Evolutionary conservation across 2,888 invertebrate species (phyloP).

Genomic region (Latrodectus elegans): DNA sequence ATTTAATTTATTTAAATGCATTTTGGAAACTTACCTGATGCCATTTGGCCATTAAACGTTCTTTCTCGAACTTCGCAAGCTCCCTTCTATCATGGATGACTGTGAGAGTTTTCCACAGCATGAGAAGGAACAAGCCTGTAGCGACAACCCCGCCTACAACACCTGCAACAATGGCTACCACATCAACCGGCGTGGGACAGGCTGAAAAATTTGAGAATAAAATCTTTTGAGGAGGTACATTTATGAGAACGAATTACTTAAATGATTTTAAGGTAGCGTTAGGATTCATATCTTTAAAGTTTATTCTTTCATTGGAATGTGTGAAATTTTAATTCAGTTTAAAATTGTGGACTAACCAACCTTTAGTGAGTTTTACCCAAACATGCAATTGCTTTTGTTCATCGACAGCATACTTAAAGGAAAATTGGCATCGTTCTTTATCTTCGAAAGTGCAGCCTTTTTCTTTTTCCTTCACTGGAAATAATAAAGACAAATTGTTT

Average conservation of each 20-base stretch:
- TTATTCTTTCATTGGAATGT: too few relatives aligned
- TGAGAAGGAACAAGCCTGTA: conserved; percentile 75
- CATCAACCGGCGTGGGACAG: conserved; percentile 60
- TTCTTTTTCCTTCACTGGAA: conserved; percentile 51
- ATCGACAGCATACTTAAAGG: conserved; percentile 54
- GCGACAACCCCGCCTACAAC: conserved; percentile 76
- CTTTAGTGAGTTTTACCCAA: conserved; percentile 21
- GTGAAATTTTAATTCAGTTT: too few relatives aligned
- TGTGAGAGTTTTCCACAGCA: conserved; percentile 76
- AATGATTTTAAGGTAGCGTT: too few relatives aligned
- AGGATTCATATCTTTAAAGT: too few relatives aligned
- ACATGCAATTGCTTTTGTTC: conserved; percentile 25
- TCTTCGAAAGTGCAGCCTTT: conserved; percentile 56
- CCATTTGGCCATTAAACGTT: conserved; percentile 76
- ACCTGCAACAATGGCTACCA: conserved; percentile 74
- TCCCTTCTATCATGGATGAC: conserved; percentile 76
- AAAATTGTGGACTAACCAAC: not conserved
- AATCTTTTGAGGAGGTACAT: not conserved
- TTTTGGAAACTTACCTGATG: conserved; percentile 74
- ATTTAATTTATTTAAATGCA: too few relatives aligned
- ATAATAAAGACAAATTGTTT: not conserved
- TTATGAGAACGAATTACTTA: too few relatives aligned
- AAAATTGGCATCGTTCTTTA: conserved; percentile 40
- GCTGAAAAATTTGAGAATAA: conserved; percentile 22
- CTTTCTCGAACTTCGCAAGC: conserved; percentile 76